Base-by-base conservation (phyloP, 2,888 invertebrate genomes). In the Microchrysa polita region DNA sequence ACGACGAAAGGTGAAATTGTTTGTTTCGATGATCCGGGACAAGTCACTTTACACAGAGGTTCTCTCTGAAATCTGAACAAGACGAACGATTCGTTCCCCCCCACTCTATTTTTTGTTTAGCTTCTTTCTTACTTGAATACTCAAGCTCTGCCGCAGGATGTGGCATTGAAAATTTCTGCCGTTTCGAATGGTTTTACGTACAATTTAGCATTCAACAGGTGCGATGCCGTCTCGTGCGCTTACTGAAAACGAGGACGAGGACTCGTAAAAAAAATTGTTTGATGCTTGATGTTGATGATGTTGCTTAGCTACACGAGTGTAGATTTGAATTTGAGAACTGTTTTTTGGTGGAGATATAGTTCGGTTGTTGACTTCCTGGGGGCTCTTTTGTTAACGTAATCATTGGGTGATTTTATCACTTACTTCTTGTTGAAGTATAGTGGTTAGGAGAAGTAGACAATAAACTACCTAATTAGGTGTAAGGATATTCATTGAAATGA, bases 201-300 rank as follows among this genome's bases (percentile, higher is more conserved):
- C 48, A 12, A 48, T 48, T 48, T 48, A 48, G 12, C 48, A 48
- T 48, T 48, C 48, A 48, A 48, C 48, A 48, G 48, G 48, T 48
- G 48, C 12, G 12, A n/a, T n/a, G n/a, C n/a, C n/a, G n/a, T n/a
- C n/a, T n/a, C n/a, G n/a, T n/a, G n/a, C n/a, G 27, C 27, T 34
- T 7, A 34, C 27, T 34, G 7, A 34, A 34, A 34, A 34, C 27
- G 27, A 34, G 27, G 27, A 34, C 27, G 27, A 34, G 27, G 27
- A 7, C 27, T 34, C 7, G 27, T 34, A 34, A 34, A 34, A 34
- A 34, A 34, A 34, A 34, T n/a, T 34, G 27, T 34, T n/a, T 34
- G 27, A 34, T 34, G 27, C 4, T 34, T 34, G 27, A 34, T 34
- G 27, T 34, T 34, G 27, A 34, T 7, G 27, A 5, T 34, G 27